These are phyloP conservation scores for Nematopogon swammerdamellus DNA, from an alignment of 2,888 invertebrate genomes.

Conservation along the genomic window DNA sequence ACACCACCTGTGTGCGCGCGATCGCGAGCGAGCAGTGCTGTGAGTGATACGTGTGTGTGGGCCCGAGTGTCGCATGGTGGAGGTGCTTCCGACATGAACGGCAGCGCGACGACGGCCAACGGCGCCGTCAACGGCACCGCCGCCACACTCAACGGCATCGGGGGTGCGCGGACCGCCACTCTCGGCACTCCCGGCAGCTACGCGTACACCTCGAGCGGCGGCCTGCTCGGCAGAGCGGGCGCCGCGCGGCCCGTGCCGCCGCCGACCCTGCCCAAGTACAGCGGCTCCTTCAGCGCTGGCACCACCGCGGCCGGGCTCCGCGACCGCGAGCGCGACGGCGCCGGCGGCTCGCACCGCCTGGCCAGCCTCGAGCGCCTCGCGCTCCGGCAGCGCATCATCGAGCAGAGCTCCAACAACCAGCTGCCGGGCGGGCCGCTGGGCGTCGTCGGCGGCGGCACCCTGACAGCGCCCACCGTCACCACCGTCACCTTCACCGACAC, in stretches of 20 bases:
- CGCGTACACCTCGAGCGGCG: conserved; percentile 61
- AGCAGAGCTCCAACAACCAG: conserved; percentile 58
- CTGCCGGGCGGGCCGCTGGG: conserved; percentile 12
- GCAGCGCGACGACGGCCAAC: conserved; percentile 52
- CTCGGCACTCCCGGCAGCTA: conserved; percentile 59
- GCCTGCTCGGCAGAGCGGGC: conserved; percentile 57
- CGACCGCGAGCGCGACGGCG: conserved; percentile 63
- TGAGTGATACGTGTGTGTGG: conserved; percentile 33
- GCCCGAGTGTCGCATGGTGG: conserved; percentile 49
- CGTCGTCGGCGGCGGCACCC: conserved; percentile 16
- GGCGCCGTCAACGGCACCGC: conserved; percentile 49
- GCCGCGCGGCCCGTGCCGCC: conserved; percentile 72
- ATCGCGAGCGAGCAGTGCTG: conserved; percentile 18
- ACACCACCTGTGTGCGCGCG: conserved; percentile 31
- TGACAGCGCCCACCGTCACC: conserved; percentile 33
- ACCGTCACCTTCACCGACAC: conserved; percentile 53
- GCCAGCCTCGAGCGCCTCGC: conserved; percentile 82
- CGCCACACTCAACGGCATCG: conserved; percentile 42
- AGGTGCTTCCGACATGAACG: conserved; percentile 46
- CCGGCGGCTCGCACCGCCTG: conserved; percentile 73
- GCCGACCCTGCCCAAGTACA: conserved; percentile 76
- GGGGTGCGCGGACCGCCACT: conserved; percentile 45
- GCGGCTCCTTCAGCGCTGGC: conserved; percentile 73
- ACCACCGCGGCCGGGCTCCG: conserved; percentile 52
- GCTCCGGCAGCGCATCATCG: conserved; percentile 76